Base-by-base conservation (phyloP, 2,888 invertebrate species). In the Aproaerema taeniolella region DNA sequence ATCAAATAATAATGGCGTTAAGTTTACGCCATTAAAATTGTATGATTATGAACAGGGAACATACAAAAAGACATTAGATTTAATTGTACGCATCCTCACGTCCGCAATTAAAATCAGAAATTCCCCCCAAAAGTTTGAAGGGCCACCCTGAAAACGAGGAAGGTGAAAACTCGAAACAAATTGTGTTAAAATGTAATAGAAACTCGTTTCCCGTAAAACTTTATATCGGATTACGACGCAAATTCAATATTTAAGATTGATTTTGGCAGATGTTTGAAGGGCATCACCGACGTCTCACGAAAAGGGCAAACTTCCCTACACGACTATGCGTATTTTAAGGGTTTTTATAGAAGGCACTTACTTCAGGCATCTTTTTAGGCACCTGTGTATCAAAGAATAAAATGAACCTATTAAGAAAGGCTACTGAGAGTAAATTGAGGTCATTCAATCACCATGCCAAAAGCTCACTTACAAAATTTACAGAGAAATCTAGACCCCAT, bases 241-340 rank as follows among this genome's bases (percentile, higher is more conserved):
- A 86, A 86, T 85, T 86, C 81, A 83, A 86, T 86, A 83, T 85
- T 82, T 82, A 79, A 82, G 85, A 86, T 86, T 86, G 86, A 85
- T 83, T 83, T 69, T 73, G 73, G 79, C 83, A 82, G 78, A 79
- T 74, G 79, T 55, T 70, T 69, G 72, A 67, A 70, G 74, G 79
- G 76, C 62, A 66, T 53, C 32, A 13, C 33, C 53, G 48, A 46
- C 52, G 52, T 57, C 53, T 65, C 49, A 47, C 48, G 50, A 67
- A 69, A 70, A 73, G 70, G 44, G 44, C 38, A 29, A 30, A 28
- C 33, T 17, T 13, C 37, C 12, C 30, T 17, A 12, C 9, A 13
- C n/a, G 13, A 7, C 20, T 20, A 20, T 20, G 7, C 7, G 7
- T 20, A 20, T 20, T 6, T n/a, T n/a, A n/a, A n/a, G n/a, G n/a